Conservation (phyloP, 2,113 vertebrate genomes). For the Sula dactylatra region DNA sequence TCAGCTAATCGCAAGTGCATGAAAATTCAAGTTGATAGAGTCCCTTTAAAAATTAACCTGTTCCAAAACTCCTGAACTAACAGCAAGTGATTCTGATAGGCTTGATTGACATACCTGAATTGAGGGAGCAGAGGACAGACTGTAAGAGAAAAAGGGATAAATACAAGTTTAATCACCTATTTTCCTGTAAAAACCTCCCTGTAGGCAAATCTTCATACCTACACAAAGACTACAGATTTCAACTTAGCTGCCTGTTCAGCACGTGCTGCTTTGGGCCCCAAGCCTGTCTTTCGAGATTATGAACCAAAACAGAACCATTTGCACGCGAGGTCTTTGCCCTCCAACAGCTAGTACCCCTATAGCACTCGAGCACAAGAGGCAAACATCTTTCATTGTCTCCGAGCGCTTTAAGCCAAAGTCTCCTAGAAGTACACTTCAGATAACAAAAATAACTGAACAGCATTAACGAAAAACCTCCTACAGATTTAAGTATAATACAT, state of each 20-base stretch:
- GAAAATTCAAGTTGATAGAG: background rate
- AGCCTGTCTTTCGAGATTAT: background rate
- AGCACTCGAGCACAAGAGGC: background rate
- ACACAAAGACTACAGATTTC: background rate
- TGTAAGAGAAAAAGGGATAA: background rate
- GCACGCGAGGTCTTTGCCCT: background rate
- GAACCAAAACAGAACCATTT: background rate
- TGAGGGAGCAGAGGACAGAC: accelerated
- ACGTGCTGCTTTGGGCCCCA: background rate
- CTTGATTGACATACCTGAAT: background rate
- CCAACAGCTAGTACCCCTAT: accelerated
- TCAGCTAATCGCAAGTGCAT: background rate
- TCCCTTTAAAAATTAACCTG: background rate
- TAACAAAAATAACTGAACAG: background rate
- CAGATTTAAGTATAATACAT: background rate
- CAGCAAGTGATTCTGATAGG: background rate
- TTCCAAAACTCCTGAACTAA: background rate
- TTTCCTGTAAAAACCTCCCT: background rate
- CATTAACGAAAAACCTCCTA: background rate
- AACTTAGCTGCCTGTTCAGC: background rate
- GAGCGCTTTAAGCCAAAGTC: background rate
- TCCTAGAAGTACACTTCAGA: background rate
- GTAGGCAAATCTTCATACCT: background rate
- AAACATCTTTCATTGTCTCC: background rate
- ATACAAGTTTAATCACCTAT: background rate